Base-by-base conservation (phyloP, 2,888 invertebrate genomes). In the Cryptus viduatorius region DNA sequence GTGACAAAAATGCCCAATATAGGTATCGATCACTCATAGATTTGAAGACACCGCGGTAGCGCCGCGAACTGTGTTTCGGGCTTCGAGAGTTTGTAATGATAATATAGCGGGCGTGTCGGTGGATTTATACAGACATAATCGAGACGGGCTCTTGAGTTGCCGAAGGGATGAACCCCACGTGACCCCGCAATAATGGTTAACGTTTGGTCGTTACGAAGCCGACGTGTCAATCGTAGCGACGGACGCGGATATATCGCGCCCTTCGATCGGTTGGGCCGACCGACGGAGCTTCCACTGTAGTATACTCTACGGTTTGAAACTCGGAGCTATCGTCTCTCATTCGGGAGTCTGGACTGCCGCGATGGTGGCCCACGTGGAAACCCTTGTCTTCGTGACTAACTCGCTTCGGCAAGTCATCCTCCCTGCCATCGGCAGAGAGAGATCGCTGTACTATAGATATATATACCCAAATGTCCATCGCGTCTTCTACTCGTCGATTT, bases 171-270 rank as follows among this genome's bases (percentile, higher is more conserved):
- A 86, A 69, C 24, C 31, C 65, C 53, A 78, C 50, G 61, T 81
- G 80, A 83, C 82, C 82, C 73, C 69, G 61, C 56, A 80, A 85
- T 86, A 87, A 85, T 69, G 83, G 79, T 73, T 64, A 85, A 85
- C 75, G 73, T 76, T 81, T 31, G 72, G 83, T 86, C 81, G 81
- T 83, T 84, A 86, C 53, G 72, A 48, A 50, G 24, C 75, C 82
- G 79, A 83, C 86, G 83, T 81, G 85, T 87, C 87, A 86, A 87
- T 87, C 83, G 72, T 69, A 82, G 71, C 78, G 78, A 80, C 81
- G 83, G 79, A 80, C 86, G 82, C 76, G 77, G 67, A 81, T 84
- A 79, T 84, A 72, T 82, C 84, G 85, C 77, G 64, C 79, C 72
- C 48, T 85, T 82, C 86, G 83, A 82, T 79, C 86, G 69, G 78